Percentiles rank a stretch among this genome's conserved stretches.
These are phyloP conservation scores for Percopsis transmontana DNA, from an alignment of 2,113 vertebrate species.

Conservation along the genomic window DNA sequence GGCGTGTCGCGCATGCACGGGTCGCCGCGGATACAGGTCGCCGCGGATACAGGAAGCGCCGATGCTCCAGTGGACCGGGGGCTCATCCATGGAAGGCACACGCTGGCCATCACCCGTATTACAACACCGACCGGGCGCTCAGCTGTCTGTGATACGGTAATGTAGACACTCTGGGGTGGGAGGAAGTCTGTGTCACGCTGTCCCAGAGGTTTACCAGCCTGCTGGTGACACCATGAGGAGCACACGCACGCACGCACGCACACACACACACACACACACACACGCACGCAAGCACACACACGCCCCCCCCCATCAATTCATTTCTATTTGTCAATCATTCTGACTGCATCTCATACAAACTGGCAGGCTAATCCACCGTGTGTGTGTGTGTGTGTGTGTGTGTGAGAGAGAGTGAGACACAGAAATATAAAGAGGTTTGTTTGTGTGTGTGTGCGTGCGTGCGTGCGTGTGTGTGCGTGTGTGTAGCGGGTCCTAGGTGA, in stretches of 20 bases:
- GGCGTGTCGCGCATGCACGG: too few relatives aligned
- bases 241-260: not conserved
- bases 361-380: conserved; percentile 9
- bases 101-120: too few relatives aligned
- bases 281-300: conserved; percentile 1
- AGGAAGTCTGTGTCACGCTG: too few relatives aligned
- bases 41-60: too few relatives aligned
- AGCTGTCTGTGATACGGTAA: too few relatives aligned
- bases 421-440: conserved; percentile 3
- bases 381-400: conserved; percentile 27
- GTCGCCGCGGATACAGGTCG: too few relatives aligned
- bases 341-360: conserved; percentile 21
- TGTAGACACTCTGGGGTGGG: too few relatives aligned
- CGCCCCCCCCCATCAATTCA: not conserved
- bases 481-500: not conserved
- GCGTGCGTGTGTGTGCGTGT: not conserved
- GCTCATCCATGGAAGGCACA: too few relatives aligned
- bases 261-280: not conserved
- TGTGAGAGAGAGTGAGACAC: not conserved
- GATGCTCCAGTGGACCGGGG: too few relatives aligned
- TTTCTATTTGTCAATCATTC: conserved; percentile 6
- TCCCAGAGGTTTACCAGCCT: too few relatives aligned
- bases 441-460: not conserved
- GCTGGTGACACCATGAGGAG: too few relatives aligned
- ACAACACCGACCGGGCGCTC: too few relatives aligned